These are phyloP conservation scores for Nemurella pictetii DNA, from an alignment of 2,888 invertebrate genomes.

Conservation along the genomic window DNA sequence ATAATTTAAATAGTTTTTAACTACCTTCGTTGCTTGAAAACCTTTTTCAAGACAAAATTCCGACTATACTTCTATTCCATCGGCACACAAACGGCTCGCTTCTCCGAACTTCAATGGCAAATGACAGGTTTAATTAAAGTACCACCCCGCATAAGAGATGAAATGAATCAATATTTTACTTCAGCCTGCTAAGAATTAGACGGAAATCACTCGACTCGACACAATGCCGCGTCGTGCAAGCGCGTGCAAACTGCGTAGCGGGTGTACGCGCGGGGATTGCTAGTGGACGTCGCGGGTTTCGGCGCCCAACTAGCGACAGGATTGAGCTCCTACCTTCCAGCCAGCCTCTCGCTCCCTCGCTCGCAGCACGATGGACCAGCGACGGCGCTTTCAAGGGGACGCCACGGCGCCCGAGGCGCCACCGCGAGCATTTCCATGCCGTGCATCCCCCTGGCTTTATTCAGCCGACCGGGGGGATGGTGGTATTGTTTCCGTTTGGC, in stretches of 20 bases:
- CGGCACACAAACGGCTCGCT: neutral
- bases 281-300: neutral
- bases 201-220: neutral
- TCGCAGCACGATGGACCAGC: neutral
- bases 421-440: neutral
- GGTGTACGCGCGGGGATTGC: neutral
- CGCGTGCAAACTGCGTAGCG: neutral
- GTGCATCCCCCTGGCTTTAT: neutral
- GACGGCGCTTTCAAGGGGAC: neutral
- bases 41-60: neutral
- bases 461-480: too few species aligned
- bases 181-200: neutral
- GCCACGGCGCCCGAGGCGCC: neutral
- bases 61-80: too few species aligned
- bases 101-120: neutral
- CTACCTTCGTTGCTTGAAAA: neutral
- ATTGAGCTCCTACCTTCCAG: neutral
- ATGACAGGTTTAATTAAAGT: neutral
- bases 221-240: neutral
- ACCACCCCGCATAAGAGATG: neutral
- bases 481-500: too few species aligned
- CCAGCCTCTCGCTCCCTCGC: too few species aligned
- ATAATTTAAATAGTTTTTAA: neutral
- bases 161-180: neutral
- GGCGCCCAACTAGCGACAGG: neutral